Evolutionary conservation across 1,140 invertebrate genomes (phyloP).

Genomic region (Leptonema lineaticorne): DNA sequence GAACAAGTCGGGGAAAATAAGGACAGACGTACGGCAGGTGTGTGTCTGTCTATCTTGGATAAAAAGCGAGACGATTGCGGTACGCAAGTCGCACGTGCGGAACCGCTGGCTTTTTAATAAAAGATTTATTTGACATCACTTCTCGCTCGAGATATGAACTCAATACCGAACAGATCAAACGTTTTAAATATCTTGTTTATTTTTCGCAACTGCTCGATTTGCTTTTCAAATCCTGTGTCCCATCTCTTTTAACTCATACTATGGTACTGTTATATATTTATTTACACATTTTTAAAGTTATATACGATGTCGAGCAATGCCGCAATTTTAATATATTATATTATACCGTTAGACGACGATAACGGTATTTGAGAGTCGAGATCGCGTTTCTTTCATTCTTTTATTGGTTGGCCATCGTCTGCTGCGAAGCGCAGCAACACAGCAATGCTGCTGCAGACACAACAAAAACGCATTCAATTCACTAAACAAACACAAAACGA

Average conservation of each 20-base stretch:
- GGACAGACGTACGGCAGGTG: no score
- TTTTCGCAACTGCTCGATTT: slow-evolving; percentile 11
- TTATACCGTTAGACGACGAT: slow-evolving; percentile 27
- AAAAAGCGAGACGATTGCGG: no score
- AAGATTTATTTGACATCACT: slow-evolving; percentile 25
- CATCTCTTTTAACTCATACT: neutral
- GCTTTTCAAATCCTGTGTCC: neutral
- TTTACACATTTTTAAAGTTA: neutral
- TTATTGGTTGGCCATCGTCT: slow-evolving; percentile 8
- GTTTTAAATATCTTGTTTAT: slow-evolving; percentile 22
- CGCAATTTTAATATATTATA: no score
- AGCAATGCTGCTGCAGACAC: slow-evolving; percentile 16
- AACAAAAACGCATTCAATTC: neutral
- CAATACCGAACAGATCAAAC: slow-evolving; percentile 25
- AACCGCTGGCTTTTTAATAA: slow-evolving; percentile 21
- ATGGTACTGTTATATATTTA: neutral
- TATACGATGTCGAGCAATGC: no score
- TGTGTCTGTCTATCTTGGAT: no score
- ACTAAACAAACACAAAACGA: neutral
- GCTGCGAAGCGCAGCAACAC: neutral
- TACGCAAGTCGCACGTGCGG: no score
- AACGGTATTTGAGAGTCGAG: slow-evolving; percentile 15
- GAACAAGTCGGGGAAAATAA: no score
- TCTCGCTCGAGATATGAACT: slow-evolving; percentile 11
- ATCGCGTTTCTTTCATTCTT: slow-evolving; percentile 21